Conservation (phyloP, 2,888 invertebrate genomes). For the Plagodis dolabraria region DNA sequence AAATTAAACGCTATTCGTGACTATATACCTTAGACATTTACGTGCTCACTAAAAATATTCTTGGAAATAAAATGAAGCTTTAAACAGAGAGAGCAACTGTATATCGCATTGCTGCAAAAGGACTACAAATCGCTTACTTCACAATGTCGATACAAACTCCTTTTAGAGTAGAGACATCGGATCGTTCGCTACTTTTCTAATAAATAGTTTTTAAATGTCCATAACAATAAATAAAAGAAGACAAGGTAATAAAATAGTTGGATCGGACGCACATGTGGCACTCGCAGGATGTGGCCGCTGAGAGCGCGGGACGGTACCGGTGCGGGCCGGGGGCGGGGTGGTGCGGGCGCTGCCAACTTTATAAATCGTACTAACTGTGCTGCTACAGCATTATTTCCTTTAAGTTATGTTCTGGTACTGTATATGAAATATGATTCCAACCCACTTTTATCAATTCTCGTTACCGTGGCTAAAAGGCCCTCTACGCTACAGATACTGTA, state of each 20-base stretch:
- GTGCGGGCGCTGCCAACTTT: background rate
- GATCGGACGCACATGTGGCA: background rate
- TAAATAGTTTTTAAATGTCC: background rate
- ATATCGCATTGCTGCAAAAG: too few relatives aligned
- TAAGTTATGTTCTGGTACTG: background rate
- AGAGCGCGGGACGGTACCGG: background rate
- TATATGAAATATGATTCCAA: background rate
- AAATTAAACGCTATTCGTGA: too few relatives aligned
- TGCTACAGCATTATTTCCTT: background rate
- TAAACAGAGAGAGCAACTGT: too few relatives aligned
- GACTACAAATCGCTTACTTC: too few relatives aligned
- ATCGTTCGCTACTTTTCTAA: background rate
- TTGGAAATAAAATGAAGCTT: too few relatives aligned
- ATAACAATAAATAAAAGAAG: conserved; percentile 1
- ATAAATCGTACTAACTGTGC: background rate
- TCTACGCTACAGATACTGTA: background rate
- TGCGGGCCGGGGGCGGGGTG: background rate
- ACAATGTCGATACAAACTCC: too few relatives aligned
- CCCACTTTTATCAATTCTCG: background rate
- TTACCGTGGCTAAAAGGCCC: background rate
- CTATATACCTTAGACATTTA: too few relatives aligned
- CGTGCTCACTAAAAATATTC: too few relatives aligned
- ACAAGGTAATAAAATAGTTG: conserved; percentile 1
- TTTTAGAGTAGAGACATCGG: too few relatives aligned
- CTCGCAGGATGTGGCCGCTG: background rate